phyloP scores from a whole-genome alignment of 2,888 invertebrate species.

The Epistrophella euchroma region DNA sequence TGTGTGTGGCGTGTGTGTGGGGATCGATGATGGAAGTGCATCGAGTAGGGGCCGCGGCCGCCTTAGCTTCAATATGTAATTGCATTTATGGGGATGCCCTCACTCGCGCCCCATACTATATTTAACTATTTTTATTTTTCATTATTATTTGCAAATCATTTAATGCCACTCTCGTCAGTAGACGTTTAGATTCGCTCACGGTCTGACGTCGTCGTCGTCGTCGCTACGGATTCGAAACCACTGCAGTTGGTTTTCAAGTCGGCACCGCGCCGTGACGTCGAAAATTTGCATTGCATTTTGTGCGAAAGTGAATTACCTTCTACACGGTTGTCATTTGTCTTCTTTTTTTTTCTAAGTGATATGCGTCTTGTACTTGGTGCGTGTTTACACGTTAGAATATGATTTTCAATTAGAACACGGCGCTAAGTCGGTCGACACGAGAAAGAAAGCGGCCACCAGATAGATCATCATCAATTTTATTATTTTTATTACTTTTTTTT shows the following conservation, averaged over 20 bases:
- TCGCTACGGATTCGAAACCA: conserved; percentile 63
- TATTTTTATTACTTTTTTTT: conserved; percentile 19
- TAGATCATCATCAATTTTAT: conserved; percentile 26
- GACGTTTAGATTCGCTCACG: conserved; percentile 74
- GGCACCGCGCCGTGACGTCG: conserved; percentile 52
- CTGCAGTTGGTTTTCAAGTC: conserved; percentile 64
- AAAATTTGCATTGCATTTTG: conserved; percentile 15
- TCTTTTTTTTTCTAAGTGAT: conserved; percentile 31
- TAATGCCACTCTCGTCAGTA: conserved; percentile 75
- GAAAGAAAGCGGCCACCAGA: conserved; percentile 57
- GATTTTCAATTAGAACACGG: conserved; percentile 49
- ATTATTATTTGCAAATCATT: conserved; percentile 75
- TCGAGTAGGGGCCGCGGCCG: conserved; percentile 31
- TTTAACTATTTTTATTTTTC: conserved; percentile 51
- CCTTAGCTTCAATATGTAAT: conserved; percentile 6
- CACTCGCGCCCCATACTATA: conserved; percentile 58
- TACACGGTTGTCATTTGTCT: conserved; percentile 8
- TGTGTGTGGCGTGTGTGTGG: neutral
- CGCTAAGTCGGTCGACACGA: conserved; percentile 57
- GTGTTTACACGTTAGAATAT: conserved; percentile 67
- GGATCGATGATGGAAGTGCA: neutral
- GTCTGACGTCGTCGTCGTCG: conserved; percentile 64
- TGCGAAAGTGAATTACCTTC: conserved; percentile 61
- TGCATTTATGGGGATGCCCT: conserved; percentile 50
- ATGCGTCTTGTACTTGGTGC: conserved; percentile 66